These are phyloP conservation scores for Oncorhynchus mykiss DNA, from an alignment of 2,113 vertebrate species.

Conservation along the genomic window DNA sequence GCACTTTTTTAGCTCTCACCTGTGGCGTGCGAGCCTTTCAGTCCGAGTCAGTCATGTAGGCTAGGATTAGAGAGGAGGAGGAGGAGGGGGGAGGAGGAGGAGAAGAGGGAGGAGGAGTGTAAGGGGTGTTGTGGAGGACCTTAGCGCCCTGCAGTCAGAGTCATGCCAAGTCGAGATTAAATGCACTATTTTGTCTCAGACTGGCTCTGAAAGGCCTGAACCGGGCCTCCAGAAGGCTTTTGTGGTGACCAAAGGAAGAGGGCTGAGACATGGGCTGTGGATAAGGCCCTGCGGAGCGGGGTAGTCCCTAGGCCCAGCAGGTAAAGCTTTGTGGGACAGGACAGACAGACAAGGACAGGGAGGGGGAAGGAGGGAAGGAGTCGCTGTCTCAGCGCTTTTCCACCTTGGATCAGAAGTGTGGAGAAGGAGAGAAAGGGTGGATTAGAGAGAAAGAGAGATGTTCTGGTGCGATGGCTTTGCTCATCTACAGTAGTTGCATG, in stretches of 20 bases:
- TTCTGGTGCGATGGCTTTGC: conserved; percentile 4
- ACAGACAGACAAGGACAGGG: conserved; percentile 15
- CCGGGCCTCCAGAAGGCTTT: conserved; percentile 67
- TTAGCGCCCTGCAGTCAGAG: conserved; percentile 55
- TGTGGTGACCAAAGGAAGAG: conserved; percentile 44
- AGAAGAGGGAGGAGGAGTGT: conserved; percentile 36
- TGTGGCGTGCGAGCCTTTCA: conserved; percentile 63
- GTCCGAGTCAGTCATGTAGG: conserved; percentile 68
- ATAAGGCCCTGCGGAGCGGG: not conserved
- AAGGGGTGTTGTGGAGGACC: conserved; percentile 40
- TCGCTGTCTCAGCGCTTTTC: conserved; percentile 43
- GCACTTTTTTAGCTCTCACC: conserved; percentile 59
- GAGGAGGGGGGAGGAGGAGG: not conserved
- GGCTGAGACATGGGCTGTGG: conserved; percentile 35
- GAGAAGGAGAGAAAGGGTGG: conserved; percentile 37
- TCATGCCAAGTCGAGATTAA: conserved; percentile 60
- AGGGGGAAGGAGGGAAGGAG: conserved; percentile 41
- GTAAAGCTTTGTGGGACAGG: conserved; percentile 5
- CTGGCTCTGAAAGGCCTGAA: conserved; percentile 49
- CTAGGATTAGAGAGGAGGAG: conserved; percentile 54
- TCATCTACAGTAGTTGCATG: not conserved
- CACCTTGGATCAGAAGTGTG: conserved; percentile 39
- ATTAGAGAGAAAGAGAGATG: conserved; percentile 7
- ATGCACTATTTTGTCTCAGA: conserved; percentile 65
- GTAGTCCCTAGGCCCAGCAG: not conserved